These are phyloP conservation scores for Drosophila albomicans DNA, from an alignment of 1,140 invertebrate genomes.

Conservation along the genomic window DNA sequence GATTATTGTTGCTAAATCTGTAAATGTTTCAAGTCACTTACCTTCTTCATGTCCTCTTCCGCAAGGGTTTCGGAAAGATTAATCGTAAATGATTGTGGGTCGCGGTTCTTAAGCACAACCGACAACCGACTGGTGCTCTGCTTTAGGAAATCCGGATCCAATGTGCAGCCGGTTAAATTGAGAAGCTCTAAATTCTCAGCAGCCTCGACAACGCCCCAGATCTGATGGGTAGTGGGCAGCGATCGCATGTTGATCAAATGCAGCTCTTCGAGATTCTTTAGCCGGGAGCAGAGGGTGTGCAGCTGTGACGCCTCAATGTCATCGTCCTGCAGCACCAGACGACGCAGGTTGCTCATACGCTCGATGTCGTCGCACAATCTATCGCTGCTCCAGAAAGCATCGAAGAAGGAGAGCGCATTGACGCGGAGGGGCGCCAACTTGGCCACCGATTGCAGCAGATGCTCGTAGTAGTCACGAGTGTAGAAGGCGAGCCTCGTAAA, in stretches of 20 bases:
- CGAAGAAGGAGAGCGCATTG: slow-evolving; percentile 55
- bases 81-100: slow-evolving; percentile 20
- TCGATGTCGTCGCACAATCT: slow-evolving; percentile 13
- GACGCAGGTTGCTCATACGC: slow-evolving; percentile 46
- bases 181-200: slow-evolving; percentile 33
- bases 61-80: slow-evolving; percentile 33
- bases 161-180: slow-evolving; percentile 33
- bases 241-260: slow-evolving; percentile 58
- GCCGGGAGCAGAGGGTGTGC: slow-evolving; percentile 19
- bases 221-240: slow-evolving; percentile 37
- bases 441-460: slow-evolving; percentile 30
- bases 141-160: slow-evolving; percentile 22
- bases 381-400: slow-evolving; percentile 58
- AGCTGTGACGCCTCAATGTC: slow-evolving; percentile 53
- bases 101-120: slow-evolving; percentile 1
- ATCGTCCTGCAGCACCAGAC: slow-evolving; percentile 56
- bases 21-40: not conserved
- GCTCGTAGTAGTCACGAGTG: slow-evolving; percentile 59
- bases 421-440: slow-evolving; percentile 8
- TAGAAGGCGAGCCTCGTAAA: slow-evolving; percentile 53
- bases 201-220: slow-evolving; percentile 44
- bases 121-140: not conserved
- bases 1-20: not conserved
- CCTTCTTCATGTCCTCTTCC: not conserved
- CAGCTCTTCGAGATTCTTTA: slow-evolving; percentile 52